Evolutionary conservation across 2,888 invertebrate genomes (phyloP).

Genomic region (Deilephila porcellus): DNA sequence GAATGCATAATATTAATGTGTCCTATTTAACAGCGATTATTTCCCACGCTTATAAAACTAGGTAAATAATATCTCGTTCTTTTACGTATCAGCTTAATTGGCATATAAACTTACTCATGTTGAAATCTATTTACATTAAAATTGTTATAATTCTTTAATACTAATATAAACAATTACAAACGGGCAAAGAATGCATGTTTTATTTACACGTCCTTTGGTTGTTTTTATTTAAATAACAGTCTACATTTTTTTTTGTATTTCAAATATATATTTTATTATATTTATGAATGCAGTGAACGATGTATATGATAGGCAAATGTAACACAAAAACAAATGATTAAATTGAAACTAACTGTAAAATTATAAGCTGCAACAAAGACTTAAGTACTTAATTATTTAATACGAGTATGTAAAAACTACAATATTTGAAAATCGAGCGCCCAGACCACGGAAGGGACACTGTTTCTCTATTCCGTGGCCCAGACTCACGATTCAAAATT

Average conservation of each 20-base stretch:
- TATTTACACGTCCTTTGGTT: not conserved
- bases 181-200: not conserved
- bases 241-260: not conserved
- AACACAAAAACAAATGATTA: too few relatives aligned
- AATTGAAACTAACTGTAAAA: too few relatives aligned
- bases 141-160: slow-evolving; percentile 1
- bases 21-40: not conserved
- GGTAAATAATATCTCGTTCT: not conserved
- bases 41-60: slow-evolving; percentile 12
- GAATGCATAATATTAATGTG: too few relatives aligned
- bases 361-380: too few relatives aligned
- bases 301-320: too few relatives aligned
- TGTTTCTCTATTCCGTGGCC: too few relatives aligned
- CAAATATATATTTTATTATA: not conserved
- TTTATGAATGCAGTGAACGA: too few relatives aligned
- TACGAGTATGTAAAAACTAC: too few relatives aligned
- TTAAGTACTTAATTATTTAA: too few relatives aligned
- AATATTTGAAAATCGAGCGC: too few relatives aligned
- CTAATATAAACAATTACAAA: not conserved
- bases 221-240: not conserved
- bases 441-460: too few relatives aligned
- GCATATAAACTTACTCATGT: slow-evolving; percentile 12
- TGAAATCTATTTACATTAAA: slow-evolving; percentile 22
- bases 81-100: slow-evolving; percentile 14
- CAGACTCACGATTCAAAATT: too few relatives aligned